Conservation (phyloP, 1,140 invertebrate genomes). For the Schmidtea mediterranea region DNA sequence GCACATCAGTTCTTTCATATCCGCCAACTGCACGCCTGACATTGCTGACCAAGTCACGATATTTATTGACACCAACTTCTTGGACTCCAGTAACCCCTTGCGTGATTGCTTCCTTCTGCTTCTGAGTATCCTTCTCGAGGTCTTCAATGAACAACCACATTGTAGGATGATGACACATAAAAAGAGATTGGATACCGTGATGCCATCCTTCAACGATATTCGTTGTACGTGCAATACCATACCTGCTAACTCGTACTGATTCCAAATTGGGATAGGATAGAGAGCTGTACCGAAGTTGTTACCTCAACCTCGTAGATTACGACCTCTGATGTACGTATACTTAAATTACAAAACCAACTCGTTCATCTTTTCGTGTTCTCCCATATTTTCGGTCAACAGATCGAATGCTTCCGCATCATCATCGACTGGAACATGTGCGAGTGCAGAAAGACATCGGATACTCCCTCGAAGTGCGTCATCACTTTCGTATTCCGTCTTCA, state of each 20-base stretch:
- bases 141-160: constrained; percentile 4
- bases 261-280: background rate
- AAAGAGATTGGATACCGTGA: background rate
- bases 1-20: no score
- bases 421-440: constrained; percentile 1
- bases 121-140: background rate
- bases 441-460: background rate
- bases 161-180: constrained; percentile 1
- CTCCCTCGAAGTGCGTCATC: background rate
- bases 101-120: background rate
- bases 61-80: no score
- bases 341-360: background rate
- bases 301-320: background rate
- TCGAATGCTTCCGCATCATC: constrained; percentile 5
- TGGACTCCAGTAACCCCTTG: no score
- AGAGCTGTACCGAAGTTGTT: background rate
- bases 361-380: background rate
- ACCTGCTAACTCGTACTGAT: background rate
- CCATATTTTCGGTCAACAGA: background rate
- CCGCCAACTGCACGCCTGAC: no score
- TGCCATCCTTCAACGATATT: constrained; percentile 2
- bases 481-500: constrained; percentile 6
- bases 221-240: constrained; percentile 2
- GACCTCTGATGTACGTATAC: constrained; percentile 2
- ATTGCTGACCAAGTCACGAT: no score